phyloP scores from a whole-genome alignment of 2,113 vertebrate species.

The Phasianus colchicus region DNA sequence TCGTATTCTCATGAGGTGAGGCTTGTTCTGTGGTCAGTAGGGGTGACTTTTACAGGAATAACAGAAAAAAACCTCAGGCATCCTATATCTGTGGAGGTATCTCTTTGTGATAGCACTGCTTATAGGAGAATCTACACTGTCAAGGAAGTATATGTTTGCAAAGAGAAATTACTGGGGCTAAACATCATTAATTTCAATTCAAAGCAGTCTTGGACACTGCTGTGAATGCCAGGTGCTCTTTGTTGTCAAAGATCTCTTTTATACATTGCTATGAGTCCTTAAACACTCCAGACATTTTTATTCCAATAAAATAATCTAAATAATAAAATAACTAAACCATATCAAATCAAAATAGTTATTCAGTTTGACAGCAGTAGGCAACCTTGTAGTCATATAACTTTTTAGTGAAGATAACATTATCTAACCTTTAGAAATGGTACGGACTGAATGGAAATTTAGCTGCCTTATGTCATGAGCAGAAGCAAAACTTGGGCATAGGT shows the following conservation, averaged over 20 bases:
- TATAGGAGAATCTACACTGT: neutral
- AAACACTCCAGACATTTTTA: neutral
- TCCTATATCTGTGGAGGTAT: neutral
- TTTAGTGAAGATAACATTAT: neutral
- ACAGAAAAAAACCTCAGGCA: neutral
- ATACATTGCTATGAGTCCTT: neutral
- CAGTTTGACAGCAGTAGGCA: neutral
- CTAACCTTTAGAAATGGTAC: neutral
- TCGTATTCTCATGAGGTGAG: neutral
- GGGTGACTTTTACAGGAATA: neutral
- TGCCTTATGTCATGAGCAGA: neutral
- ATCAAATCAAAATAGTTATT: neutral
- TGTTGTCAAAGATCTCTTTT: neutral
- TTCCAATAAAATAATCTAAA: neutral
- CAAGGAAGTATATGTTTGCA: neutral
- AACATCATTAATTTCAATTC: neutral
- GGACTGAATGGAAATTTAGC: neutral
- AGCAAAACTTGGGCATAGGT: neutral
- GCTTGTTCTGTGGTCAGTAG: neutral
- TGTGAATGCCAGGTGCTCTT: neutral
- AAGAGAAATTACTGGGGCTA: neutral
- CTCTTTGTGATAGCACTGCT: neutral
- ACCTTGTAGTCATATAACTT: fast-evolving
- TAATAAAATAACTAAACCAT: neutral
- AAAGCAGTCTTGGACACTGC: neutral